Conservation (phyloP, 1,140 invertebrate genomes). For the Sesamia nonagrioides region DNA sequence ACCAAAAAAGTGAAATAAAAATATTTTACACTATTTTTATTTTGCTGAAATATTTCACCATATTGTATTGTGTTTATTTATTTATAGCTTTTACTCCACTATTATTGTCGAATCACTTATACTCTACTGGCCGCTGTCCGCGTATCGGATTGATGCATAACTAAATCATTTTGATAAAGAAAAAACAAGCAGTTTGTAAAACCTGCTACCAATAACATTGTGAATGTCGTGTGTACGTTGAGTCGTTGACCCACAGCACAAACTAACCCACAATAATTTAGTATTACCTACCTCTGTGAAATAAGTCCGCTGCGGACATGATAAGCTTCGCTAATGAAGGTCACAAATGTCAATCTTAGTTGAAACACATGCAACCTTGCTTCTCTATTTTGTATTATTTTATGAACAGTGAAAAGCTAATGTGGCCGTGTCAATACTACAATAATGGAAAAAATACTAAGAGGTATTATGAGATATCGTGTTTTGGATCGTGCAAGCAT, state of each 20-base stretch:
- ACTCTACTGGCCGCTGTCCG: neutral
- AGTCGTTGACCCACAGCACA: conserved; percentile 63
- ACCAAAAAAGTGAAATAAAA: conserved; percentile 20
- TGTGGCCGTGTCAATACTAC: conserved; percentile 36
- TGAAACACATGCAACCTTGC: conserved; percentile 58
- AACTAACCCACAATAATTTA: conserved; percentile 51
- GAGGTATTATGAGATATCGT: conserved; percentile 96
- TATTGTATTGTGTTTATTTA: neutral
- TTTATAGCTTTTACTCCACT: neutral
- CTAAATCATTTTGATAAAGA: conserved; percentile 20
- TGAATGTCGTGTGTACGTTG: conserved; percentile 46
- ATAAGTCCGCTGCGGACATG: conserved; percentile 58
- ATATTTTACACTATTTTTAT: neutral
- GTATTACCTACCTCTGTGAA: conserved; percentile 40
- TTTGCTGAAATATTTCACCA: neutral
- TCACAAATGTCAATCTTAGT: conserved; percentile 79
- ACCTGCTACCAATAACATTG: neutral
- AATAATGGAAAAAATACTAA: conserved; percentile 94
- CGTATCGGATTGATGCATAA: neutral
- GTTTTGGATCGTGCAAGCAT: conserved; percentile 93
- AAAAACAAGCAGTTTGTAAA: neutral
- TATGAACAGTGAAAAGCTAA: conserved; percentile 33
- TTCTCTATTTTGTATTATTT: conserved; percentile 41
- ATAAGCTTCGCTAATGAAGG: conserved; percentile 82
- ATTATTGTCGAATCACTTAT: neutral